These are phyloP conservation scores for Tenthredo distinguenda DNA, from an alignment of 2,888 invertebrate genomes.

Conservation along the genomic window DNA sequence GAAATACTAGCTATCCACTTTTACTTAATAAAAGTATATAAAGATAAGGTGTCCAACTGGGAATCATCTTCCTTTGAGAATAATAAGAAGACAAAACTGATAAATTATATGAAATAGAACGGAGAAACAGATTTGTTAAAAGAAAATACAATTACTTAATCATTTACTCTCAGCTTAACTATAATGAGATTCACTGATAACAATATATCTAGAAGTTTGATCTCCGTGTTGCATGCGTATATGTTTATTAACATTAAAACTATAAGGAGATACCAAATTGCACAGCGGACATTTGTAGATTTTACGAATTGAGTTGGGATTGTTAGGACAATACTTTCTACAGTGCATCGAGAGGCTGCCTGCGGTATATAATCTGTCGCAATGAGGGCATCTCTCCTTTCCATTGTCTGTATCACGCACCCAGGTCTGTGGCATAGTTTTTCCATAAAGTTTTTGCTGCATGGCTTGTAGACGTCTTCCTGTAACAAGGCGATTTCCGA, in stretches of 20 bases:
- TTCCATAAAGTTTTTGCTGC: constrained; percentile 19
- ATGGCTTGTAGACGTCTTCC: constrained; percentile 24
- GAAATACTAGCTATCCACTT: background rate
- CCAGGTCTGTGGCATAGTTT: constrained; percentile 9
- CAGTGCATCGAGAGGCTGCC: constrained; percentile 28
- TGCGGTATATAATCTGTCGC: constrained; percentile 27
- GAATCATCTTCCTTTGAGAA: background rate
- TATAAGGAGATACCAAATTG: constrained; percentile 61
- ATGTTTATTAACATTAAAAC: constrained; percentile 62
- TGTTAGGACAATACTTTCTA: constrained; percentile 34
- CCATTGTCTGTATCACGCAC: background rate
- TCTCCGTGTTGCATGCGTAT: constrained; percentile 54
- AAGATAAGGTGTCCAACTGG: background rate
- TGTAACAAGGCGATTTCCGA: constrained; percentile 20
- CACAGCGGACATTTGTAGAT: constrained; percentile 68
- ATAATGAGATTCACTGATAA: background rate
- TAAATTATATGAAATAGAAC: background rate
- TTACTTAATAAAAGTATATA: background rate
- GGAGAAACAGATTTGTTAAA: background rate
- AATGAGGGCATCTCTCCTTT: constrained; percentile 41
- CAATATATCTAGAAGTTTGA: constrained; percentile 17
- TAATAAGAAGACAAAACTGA: background rate
- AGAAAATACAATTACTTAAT: background rate
- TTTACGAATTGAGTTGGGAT: constrained; percentile 38
- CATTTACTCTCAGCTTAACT: background rate